phyloP scores from a whole-genome alignment of 1,140 invertebrate genomes.

The Drosophila tristis region DNA sequence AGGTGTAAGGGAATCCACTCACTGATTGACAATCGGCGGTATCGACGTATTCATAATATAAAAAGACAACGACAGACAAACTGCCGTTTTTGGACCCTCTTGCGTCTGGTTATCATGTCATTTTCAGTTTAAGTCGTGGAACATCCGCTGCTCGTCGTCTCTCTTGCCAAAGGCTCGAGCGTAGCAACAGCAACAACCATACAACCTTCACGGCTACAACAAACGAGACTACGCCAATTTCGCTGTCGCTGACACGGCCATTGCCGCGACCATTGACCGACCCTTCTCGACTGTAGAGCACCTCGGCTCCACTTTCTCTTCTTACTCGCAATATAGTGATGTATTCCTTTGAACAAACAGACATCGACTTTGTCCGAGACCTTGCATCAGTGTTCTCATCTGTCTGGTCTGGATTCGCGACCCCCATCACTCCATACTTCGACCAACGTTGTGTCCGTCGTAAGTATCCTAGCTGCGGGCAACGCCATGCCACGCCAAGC shows the following conservation, averaged over 20 bases:
- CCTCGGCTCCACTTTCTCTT: conserved; percentile 45
- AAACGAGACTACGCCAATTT: conserved; percentile 53
- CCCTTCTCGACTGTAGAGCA: conserved; percentile 44
- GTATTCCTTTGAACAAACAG: conserved; percentile 66
- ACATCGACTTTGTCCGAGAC: conserved; percentile 62
- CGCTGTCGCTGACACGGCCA: conserved; percentile 48
- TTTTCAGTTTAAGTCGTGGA: conserved; percentile 66
- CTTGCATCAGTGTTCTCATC: conserved; percentile 56
- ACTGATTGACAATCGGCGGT: too few relatives aligned
- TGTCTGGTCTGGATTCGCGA: conserved; percentile 43
- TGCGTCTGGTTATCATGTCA: conserved; percentile 68
- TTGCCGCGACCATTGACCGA: conserved; percentile 43
- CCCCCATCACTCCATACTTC: conserved; percentile 33
- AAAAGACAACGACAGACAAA: background rate
- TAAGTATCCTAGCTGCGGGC: conserved; percentile 62
- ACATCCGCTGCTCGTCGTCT: conserved; percentile 33
- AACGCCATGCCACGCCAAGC: conserved; percentile 43
- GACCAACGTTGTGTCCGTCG: conserved; percentile 48
- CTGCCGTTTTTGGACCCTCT: conserved; percentile 8
- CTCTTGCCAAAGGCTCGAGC: conserved; percentile 31
- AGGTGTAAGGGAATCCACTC: too few relatives aligned
- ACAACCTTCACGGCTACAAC: conserved; percentile 51
- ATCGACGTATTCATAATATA: too few relatives aligned
- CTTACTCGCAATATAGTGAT: conserved; percentile 42
- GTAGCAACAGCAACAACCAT: conserved; percentile 19